Evolutionary conservation across 1,140 invertebrate species (phyloP).

Genomic region (Ceratosolen fusciceps): DNA sequence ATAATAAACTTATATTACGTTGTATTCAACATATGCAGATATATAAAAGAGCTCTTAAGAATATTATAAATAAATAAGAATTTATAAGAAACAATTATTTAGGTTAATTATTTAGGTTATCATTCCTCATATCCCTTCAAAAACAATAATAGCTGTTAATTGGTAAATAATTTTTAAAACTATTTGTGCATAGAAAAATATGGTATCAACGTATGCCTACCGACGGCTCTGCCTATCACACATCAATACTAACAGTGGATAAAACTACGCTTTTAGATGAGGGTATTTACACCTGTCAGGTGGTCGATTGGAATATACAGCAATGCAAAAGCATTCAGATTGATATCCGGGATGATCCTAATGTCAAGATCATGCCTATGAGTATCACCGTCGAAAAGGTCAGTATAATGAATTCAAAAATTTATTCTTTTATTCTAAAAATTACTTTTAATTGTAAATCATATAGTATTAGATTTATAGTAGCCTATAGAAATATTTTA

Average conservation of each 20-base stretch:
- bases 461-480: too few relatives aligned
- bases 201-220: slow-evolving; percentile 70
- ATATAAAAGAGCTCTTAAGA: too few relatives aligned
- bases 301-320: slow-evolving; percentile 81
- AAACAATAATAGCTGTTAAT: too few relatives aligned
- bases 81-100: too few relatives aligned
- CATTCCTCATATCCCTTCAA: too few relatives aligned
- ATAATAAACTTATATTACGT: too few relatives aligned
- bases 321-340: slow-evolving; percentile 80
- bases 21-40: too few relatives aligned
- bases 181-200: slow-evolving; percentile 62
- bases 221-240: slow-evolving; percentile 78
- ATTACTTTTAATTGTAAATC: too few relatives aligned
- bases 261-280: slow-evolving; percentile 78
- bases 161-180: neutral
- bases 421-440: too few relatives aligned
- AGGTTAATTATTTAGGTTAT: too few relatives aligned
- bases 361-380: slow-evolving; percentile 80
- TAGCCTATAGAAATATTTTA: too few relatives aligned
- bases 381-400: slow-evolving; percentile 82
- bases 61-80: too few relatives aligned
- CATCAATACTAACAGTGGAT: slow-evolving; percentile 78
- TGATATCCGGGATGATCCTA: slow-evolving; percentile 77
- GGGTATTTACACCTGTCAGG: slow-evolving; percentile 81
- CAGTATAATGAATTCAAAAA: slow-evolving; percentile 6